These are phyloP conservation scores for Erythrolamprus reginae DNA, from an alignment of 2,113 vertebrate species.

Conservation along the genomic window DNA sequence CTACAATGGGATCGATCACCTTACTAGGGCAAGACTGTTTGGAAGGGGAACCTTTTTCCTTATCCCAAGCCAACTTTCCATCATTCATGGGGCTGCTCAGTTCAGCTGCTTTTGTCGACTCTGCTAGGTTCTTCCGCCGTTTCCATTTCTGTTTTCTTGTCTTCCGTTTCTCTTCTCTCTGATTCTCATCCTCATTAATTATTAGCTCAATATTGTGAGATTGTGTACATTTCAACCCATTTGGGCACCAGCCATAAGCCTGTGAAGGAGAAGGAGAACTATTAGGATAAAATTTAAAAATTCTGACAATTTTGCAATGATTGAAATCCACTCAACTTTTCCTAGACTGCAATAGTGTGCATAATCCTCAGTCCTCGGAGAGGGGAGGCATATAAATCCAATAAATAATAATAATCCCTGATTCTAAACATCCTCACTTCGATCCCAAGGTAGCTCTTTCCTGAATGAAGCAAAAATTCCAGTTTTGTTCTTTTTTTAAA, in stretches of 20 bases:
- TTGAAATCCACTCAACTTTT: neutral
- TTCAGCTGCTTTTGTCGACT: neutral
- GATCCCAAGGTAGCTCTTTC: neutral
- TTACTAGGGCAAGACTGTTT: constrained; percentile 62
- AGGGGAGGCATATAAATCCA: too few relatives aligned
- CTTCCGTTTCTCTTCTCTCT: constrained; percentile 69
- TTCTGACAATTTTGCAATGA: neutral
- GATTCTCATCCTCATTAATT: constrained; percentile 84
- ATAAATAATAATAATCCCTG: too few relatives aligned
- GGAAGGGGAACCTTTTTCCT: constrained; percentile 54
- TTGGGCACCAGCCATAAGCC: constrained; percentile 95
- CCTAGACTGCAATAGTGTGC: neutral
- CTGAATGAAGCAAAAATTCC: neutral
- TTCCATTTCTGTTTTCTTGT: constrained; percentile 76
- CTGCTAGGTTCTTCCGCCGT: constrained; percentile 67
- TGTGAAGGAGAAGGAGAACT: constrained; percentile 42
- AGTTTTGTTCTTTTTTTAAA: neutral
- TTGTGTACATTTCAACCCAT: constrained; percentile 80
- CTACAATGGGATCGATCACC: constrained; percentile 4
- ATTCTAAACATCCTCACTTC: neutral
- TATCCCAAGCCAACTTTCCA: constrained; percentile 28
- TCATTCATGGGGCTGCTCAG: constrained; percentile 27
- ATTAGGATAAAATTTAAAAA: neutral
- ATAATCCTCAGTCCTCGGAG: too few relatives aligned
- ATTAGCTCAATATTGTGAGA: constrained; percentile 95